These are phyloP conservation scores for Riptortus pedestris DNA, from an alignment of 1,140 invertebrate genomes.

Conservation along the genomic window DNA sequence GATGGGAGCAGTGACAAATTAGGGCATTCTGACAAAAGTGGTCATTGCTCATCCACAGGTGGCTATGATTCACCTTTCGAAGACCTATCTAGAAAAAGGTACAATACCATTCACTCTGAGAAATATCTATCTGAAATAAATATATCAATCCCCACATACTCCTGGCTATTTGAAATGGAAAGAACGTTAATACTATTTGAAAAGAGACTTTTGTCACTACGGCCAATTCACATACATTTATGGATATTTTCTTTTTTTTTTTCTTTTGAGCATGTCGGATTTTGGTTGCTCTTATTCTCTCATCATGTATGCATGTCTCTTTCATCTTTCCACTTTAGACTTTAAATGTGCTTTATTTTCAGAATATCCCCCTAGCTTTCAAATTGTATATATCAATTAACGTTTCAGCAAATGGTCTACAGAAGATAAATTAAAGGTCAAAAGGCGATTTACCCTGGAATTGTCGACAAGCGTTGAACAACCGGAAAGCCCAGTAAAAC, in stretches of 20 bases:
- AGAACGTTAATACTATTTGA: no score
- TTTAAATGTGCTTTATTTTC: no score
- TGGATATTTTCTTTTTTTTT: no score
- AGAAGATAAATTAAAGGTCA: slow-evolving; percentile 51
- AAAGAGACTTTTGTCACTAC: slow-evolving; percentile 12
- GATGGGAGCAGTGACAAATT: slow-evolving; percentile 33
- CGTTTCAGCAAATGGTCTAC: slow-evolving; percentile 43
- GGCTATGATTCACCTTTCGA: slow-evolving; percentile 68
- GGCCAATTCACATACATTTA: slow-evolving; percentile 6
- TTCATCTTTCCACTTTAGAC: not conserved
- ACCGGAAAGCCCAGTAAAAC: slow-evolving; percentile 8
- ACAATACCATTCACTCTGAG: not conserved
- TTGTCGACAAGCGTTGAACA: slow-evolving; percentile 39
- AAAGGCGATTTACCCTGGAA: slow-evolving; percentile 57
- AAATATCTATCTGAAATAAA: not conserved
- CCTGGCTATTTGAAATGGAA: no score
- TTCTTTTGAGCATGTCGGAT: not conserved
- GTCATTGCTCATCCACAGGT: slow-evolving; percentile 62
- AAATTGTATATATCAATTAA: not conserved
- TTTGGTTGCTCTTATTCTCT: no score
- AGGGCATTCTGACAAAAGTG: slow-evolving; percentile 52
- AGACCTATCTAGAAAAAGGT: slow-evolving; percentile 37
- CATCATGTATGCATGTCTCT: not conserved
- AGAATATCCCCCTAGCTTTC: no score
- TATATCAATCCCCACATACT: no score